Conservation (phyloP, 2,888 invertebrate species). For the Lordiphosa fenestrarum region DNA sequence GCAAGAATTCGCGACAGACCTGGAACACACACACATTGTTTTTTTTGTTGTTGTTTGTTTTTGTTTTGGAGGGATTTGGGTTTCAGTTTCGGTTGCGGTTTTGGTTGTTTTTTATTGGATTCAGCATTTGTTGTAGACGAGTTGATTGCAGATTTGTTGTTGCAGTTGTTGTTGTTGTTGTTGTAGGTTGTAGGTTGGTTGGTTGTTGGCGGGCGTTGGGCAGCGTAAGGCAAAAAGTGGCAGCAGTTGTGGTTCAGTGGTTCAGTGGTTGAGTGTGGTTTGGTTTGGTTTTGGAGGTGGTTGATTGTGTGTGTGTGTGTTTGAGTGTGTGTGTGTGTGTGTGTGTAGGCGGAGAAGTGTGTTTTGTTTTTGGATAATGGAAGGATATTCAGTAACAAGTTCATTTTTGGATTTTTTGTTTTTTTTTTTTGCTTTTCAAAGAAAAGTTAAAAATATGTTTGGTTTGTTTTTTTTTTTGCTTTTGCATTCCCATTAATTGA, state of each 20-base stretch:
- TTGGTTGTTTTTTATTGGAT: slow-evolving; percentile 36
- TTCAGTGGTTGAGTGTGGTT: slow-evolving; percentile 27
- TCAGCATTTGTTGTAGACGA: slow-evolving; percentile 39
- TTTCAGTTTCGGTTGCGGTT: slow-evolving; percentile 21
- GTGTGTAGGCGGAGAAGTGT: slow-evolving; percentile 45
- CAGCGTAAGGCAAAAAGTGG: slow-evolving; percentile 74
- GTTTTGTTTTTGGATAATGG: slow-evolving; percentile 60
- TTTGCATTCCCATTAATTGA: slow-evolving; percentile 32
- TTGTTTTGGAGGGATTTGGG: slow-evolving; percentile 30
- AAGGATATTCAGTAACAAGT: slow-evolving; percentile 77
- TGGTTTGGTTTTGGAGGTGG: slow-evolving; percentile 16
- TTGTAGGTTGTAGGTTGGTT: slow-evolving; percentile 39
- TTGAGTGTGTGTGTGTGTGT: slow-evolving; percentile 32
- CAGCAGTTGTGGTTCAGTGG: slow-evolving; percentile 70
- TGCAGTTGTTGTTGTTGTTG: slow-evolving; percentile 41
- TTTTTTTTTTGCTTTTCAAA: slow-evolving; percentile 39
- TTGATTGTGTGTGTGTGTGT: slow-evolving; percentile 35
- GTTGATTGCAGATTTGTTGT: slow-evolving; percentile 59
- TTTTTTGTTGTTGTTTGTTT: slow-evolving; percentile 23
- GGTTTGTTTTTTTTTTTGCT: slow-evolving; percentile 28
- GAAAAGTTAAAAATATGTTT: slow-evolving; percentile 55
- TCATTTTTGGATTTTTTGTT: slow-evolving; percentile 46
- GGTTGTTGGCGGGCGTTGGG: slow-evolving; percentile 69
- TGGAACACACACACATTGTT: slow-evolving; percentile 80
- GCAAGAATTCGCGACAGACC: slow-evolving; percentile 99